Base-by-base conservation (phyloP, 1,140 invertebrate genomes). In the Calycopis cecrops region DNA sequence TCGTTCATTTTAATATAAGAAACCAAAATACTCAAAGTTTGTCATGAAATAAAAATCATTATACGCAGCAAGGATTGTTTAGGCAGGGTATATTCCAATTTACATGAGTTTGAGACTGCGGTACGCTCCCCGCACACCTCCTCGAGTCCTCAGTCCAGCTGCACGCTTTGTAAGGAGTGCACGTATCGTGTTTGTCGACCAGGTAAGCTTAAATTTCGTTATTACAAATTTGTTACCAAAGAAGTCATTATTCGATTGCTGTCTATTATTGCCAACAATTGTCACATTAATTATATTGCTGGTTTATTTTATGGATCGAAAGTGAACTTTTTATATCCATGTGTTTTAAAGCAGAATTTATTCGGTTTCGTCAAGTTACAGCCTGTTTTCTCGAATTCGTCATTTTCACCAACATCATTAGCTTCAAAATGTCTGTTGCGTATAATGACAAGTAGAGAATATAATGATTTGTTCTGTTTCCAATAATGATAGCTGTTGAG, bases 171-270 rank as follows among this genome's bases (percentile, higher is more conserved):
- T 8, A 42, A 42, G 12, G 38, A 42, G 38, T 42, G 38, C 6
- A 42, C 38, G 38, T 42, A n/a, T 42, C 38, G 38, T 42, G n/a
- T 42, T 42, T n/a, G 38, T 42, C n/a, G n/a, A 42, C 38, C 38
- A 42, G n/a, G 38, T 42, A 42, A 42, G 38, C n/a, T 42, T 42
- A 8, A 42, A 42, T 42, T 42, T 14, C 38, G 38, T 42, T 42
- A 6, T 42, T 42, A 42, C 38, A n/a, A 42, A 42, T 8, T 42
- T 42, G 38, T 42, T 42, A 42, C n/a, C 38, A 42, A 42, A 42
- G 38, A 42, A 42, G 38, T 42, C 38, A 42, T 42, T 42, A 42
- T 42, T 8, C 38, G 38, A 8, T 42, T 42, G 6, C 38, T 42
- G 38, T 42, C 38, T 42, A 42, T 42, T 42, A 11, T 42, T 8